Percentiles rank a stretch among this genome's conserved stretches.
phyloP scores from a whole-genome alignment of 92 coral and sea anemone species.

The Palythoa grandiflora region DNA sequence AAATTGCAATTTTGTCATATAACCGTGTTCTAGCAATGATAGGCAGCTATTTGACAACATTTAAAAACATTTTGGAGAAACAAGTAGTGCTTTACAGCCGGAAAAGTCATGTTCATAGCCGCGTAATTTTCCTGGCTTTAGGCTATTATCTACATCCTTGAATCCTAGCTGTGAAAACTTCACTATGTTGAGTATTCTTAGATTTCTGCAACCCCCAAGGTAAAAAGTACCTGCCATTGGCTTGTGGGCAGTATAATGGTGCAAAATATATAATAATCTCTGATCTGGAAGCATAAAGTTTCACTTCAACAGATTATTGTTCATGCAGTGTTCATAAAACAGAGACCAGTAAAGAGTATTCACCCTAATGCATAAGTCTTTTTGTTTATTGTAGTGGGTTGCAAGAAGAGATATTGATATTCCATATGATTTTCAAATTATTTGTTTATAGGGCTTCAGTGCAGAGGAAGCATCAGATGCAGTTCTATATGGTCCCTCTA shows the following conservation, averaged over 20 bases:
- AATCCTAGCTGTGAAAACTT: background rate
- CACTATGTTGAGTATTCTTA: background rate
- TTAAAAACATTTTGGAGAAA: too few species aligned
- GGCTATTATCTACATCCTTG: background rate
- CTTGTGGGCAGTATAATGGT: background rate
- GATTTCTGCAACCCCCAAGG: background rate
- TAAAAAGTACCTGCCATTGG: background rate
- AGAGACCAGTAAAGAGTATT: background rate
- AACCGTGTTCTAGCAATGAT: too few species aligned
- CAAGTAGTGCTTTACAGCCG: too few species aligned
- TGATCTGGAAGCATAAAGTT: too few species aligned
- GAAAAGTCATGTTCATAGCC: too few species aligned
- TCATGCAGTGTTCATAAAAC: background rate
- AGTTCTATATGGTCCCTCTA: background rate
- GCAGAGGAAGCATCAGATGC: conserved; percentile 13
- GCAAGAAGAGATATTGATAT: background rate
- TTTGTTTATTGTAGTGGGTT: background rate
- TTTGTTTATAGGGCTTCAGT: background rate
- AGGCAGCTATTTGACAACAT: too few species aligned
- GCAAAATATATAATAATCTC: too few species aligned
- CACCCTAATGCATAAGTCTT: background rate
- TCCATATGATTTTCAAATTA: background rate
- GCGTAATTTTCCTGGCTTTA: too few species aligned
- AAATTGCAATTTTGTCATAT: too few species aligned
- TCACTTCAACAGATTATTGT: background rate